Evolutionary conservation across 2,888 invertebrate genomes (phyloP).

Genomic region (Ophioninae sp.): DNA sequence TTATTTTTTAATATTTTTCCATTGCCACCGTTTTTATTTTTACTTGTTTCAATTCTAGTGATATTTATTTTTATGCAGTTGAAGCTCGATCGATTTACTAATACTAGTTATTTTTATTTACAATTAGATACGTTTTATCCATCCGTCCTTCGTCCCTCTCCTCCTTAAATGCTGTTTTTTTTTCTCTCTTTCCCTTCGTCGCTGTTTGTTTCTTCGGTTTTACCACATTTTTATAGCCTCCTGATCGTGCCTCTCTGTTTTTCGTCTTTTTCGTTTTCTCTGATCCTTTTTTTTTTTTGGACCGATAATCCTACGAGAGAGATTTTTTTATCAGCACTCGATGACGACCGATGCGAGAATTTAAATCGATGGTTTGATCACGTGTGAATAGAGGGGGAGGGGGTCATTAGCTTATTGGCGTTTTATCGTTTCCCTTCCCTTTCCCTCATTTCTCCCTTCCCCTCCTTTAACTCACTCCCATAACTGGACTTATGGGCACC

Average conservation of each 20-base stretch:
- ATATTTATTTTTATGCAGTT: too few relatives aligned
- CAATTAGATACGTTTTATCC: too few relatives aligned
- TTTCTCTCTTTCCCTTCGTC: too few relatives aligned
- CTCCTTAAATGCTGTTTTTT: too few relatives aligned
- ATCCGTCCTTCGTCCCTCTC: too few relatives aligned
- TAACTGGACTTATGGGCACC: not conserved
- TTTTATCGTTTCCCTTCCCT: not conserved
- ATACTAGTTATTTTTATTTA: too few relatives aligned
- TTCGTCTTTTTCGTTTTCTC: not conserved
- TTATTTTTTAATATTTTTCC: not conserved
- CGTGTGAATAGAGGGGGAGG: conserved; percentile 27
- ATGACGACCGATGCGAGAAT: conserved; percentile 47
- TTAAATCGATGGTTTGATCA: conserved; percentile 66
- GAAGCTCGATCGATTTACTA: too few relatives aligned
- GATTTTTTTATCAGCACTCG: conserved; percentile 34
- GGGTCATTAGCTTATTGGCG: not conserved
- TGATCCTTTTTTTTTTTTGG: not conserved
- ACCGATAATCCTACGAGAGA: conserved; percentile 24
- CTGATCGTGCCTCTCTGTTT: not conserved
- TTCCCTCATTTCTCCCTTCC: too few relatives aligned
- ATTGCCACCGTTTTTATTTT: too few relatives aligned
- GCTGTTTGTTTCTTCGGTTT: not conserved
- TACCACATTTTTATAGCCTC: not conserved
- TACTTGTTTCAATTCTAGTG: too few relatives aligned
- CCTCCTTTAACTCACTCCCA: not conserved